These are phyloP conservation scores for Asarcornis scutulata DNA, from an alignment of 2,113 vertebrate species.

Conservation along the genomic window DNA sequence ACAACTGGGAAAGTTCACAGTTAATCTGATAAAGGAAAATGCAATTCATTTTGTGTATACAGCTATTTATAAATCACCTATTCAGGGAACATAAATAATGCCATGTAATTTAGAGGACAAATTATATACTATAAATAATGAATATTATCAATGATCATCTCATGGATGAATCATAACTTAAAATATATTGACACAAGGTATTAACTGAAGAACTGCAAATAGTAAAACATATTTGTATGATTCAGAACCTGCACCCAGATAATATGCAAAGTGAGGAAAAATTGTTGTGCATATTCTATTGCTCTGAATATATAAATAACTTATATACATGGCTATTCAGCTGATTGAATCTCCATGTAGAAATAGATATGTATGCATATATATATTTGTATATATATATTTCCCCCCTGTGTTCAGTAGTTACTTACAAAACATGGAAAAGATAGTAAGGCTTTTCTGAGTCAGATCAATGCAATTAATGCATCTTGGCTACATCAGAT, in stretches of 20 bases:
- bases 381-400: not conserved
- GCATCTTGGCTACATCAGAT: not conserved
- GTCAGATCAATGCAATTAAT: not conserved
- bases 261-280: not conserved
- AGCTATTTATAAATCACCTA: not conserved
- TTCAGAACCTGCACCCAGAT: not conserved
- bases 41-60: not conserved
- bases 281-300: not conserved
- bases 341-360: not conserved
- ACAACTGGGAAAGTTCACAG: not conserved
- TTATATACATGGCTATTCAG: not conserved
- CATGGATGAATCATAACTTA: not conserved
- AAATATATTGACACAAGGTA: not conserved
- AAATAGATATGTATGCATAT: not conserved
- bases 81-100: not conserved
- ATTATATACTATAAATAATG: not conserved
- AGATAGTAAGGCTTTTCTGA: not conserved
- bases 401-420: accelerated
- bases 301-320: not conserved
- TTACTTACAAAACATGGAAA: not conserved
- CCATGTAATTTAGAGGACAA: conserved; percentile 7
- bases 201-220: not conserved
- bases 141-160: conserved; percentile 16
- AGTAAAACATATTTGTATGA: not conserved
- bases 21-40: conserved; percentile 10